Base-by-base conservation (phyloP, 2,888 invertebrate genomes). In the Caenorhabditis sinica region DNA sequence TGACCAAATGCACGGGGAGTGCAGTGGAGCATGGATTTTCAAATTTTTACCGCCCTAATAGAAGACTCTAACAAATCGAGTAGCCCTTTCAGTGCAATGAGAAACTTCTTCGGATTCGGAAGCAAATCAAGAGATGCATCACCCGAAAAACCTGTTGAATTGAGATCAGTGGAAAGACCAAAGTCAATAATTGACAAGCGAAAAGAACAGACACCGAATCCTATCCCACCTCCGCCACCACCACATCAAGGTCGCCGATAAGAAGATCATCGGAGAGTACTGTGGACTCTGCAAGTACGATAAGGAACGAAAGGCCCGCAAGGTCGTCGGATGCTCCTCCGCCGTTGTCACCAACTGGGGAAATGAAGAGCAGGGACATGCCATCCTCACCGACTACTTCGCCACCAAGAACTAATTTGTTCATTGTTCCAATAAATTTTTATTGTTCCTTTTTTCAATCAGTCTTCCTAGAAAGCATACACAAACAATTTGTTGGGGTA, bases 231-330 rank as follows among this genome's bases (percentile, higher is more conserved):
- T n/a, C 72, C 72, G 9, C 61, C 56, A 0, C 72, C 72, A 20
- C 76, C 65, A 15, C 66, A 66, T 40, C 75, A 75, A 56, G 63
- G 36, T 94, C 25, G 98, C 98, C 93, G 97, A 97, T 94, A 98
- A 98, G 95, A 98, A 98, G 94, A 97, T 97, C 93, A 95, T 99
- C 77, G 99, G 99, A 65, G 99, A 99, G 95, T 98, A 98, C 98
- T 96, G 97, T 65, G 99, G 99, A 89, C 95, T 99, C 84, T 99
- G 99, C 95, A 99, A 99, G 95, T 97, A 98, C 93, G 99, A 99
- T 95, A 97, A 96, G 93, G 97, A 98, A 91, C 99, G 99, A 93
- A 98, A 98, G 93, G 97, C 99, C 86, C 95, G 99, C 91, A 99
- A 99, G 95, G 85, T 87, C 40, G 97, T 98, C 90, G 97, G 97